Base-by-base conservation (phyloP, 2,797 vertebrate species). In the Enteromius argenteus region DNA sequence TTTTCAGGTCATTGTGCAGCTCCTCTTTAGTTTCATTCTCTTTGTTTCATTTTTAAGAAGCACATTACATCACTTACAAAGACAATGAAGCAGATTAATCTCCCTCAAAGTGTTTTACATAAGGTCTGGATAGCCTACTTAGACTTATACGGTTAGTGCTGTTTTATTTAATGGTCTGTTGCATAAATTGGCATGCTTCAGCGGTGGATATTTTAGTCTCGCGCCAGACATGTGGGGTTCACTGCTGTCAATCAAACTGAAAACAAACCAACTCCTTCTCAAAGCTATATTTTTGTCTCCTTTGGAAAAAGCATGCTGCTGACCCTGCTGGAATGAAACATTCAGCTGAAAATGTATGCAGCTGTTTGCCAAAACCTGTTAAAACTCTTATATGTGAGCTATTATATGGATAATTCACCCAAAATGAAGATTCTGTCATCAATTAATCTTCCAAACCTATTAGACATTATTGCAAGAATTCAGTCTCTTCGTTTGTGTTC, bases 211-310 rank as follows among this genome's bases (percentile, higher is more conserved):
- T 75, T 56, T 75, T 35, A 75, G 49, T 19, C 30, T 75, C 37
- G 32, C 4, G 51, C 11, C 73, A 75, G 73, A 75, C 32, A 74
- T 74, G 73, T 37, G 71, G 27, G 8, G 32, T 23, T 58, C 51
- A 53, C 35, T 56, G 32, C 69, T 72, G 69, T 53, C 30, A 53
- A 53, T 74, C 46, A 53, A 53, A 72, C 69, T 49, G 42, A 46
- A 49, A 72, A 46, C 42, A 72, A 46, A 53, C 46, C 30, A 35
- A 74, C 72, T 74, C 72, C 32, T 35, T 74, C 46, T 74, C 72
- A 53, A 27, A 72, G 42, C 69, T 49, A 17, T 27, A 72, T 72
- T 72, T 72, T 30, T 58, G 56, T 23, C n/a, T 58, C 56, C n/a
- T 58, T 58, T 58, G 56, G 44, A 49, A 72, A 49, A 72, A 72